Conservation (phyloP, 2,113 vertebrate genomes). For the Bubalus kerabau region DNA sequence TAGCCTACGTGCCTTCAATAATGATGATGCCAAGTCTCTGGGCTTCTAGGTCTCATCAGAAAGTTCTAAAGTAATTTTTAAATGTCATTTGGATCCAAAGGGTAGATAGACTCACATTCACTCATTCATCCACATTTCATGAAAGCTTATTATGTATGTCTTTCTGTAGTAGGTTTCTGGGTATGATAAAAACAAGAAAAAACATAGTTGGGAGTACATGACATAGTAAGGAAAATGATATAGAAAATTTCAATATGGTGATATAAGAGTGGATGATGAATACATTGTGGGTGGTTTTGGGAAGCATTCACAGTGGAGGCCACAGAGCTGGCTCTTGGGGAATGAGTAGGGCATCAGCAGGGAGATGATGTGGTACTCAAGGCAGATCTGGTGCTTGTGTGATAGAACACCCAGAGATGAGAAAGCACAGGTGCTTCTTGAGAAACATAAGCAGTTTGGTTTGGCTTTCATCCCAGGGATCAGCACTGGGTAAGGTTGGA, state of each 20-base stretch:
- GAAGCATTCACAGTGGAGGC: background rate
- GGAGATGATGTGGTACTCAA: background rate
- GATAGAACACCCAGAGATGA: background rate
- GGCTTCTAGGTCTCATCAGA: background rate
- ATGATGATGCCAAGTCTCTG: constrained; percentile 32
- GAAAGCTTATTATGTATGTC: background rate
- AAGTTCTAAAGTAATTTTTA: constrained; percentile 33
- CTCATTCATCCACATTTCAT: background rate
- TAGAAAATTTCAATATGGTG: background rate
- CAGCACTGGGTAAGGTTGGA: background rate
- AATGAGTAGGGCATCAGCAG: background rate
- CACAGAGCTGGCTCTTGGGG: background rate
- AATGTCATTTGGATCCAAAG: background rate
- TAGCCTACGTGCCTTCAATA: constrained; percentile 58
- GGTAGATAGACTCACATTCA: background rate
- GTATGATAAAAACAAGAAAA: background rate
- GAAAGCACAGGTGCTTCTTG: background rate
- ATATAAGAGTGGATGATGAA: background rate
- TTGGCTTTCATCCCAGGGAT: background rate
- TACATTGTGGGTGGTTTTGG: background rate
- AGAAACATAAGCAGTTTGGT: background rate
- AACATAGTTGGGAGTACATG: background rate
- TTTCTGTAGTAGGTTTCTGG: background rate
- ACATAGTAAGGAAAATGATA: background rate
- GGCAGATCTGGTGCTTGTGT: background rate